Conservation (phyloP, 2,113 vertebrate species). For the Eurystomus gularis region DNA sequence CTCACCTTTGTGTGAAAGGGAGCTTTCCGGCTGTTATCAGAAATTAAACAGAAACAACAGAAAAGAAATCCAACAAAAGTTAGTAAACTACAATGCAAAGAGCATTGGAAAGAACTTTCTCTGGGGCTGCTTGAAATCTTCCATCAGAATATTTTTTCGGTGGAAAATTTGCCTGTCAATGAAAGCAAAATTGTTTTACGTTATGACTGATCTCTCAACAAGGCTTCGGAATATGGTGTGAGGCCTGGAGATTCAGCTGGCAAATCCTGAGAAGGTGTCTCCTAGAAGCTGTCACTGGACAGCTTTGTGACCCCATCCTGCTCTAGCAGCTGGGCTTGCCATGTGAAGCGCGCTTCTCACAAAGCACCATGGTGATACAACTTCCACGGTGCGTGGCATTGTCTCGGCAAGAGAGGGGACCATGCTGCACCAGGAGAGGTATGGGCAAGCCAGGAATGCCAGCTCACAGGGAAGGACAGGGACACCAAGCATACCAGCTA, state of each 20-base stretch:
- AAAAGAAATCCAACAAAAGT: constrained; percentile 5
- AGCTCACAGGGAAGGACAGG: constrained; percentile 10
- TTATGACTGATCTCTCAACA: constrained; percentile 2
- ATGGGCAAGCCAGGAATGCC: constrained; percentile 59
- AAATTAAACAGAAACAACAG: background rate
- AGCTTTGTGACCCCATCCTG: background rate
- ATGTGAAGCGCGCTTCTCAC: background rate
- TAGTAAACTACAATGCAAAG: background rate
- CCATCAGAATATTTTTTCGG: constrained; percentile 42
- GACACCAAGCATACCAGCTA: constrained; percentile 62
- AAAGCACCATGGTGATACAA: background rate
- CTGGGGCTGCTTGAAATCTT: constrained; percentile 34
- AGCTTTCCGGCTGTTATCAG: background rate
- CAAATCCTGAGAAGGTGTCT: background rate
- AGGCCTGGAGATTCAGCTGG: constrained; percentile 25
- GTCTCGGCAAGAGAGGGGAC: constrained; percentile 33
- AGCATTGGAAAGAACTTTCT: background rate
- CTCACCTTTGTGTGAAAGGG: background rate
- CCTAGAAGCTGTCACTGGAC: background rate
- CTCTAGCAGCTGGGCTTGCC: background rate
- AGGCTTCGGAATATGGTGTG: constrained; percentile 6
- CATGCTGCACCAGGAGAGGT: background rate
- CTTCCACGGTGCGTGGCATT: background rate
- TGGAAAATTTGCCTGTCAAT: constrained; percentile 22
- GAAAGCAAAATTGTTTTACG: background rate